Conservation (phyloP, 2,888 invertebrate genomes). For the Tetanocera ferruginea region DNA sequence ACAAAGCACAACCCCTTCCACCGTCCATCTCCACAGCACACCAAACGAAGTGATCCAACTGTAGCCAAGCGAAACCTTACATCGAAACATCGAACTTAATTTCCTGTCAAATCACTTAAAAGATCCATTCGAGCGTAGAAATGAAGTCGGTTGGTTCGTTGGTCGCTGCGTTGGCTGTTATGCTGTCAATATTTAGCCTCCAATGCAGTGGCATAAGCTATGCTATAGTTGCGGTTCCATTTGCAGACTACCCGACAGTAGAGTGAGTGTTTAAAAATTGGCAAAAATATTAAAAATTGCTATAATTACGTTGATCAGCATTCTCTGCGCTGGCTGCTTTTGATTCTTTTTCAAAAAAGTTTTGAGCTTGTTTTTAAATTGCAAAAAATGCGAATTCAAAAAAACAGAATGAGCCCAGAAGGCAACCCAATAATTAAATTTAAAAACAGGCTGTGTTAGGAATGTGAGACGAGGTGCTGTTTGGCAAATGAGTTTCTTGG, state of each 20-base stretch:
- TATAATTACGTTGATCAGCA: neutral
- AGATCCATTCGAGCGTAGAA: conserved; percentile 23
- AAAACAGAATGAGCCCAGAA: neutral
- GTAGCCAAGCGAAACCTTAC: conserved; percentile 37
- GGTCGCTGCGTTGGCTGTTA: neutral
- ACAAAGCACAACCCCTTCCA: neutral
- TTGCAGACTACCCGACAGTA: neutral
- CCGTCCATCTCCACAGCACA: no score
- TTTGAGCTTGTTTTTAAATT: no score
- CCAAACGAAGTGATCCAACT: conserved; percentile 10
- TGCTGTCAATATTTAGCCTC: neutral
- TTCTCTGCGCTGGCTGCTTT: no score
- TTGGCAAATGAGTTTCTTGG: no score
- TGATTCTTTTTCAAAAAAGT: no score
- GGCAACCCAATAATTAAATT: no score
- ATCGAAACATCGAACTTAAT: conserved; percentile 63
- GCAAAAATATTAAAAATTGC: conserved; percentile 3
- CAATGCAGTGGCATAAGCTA: neutral
- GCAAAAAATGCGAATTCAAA: neutral
- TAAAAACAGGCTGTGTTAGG: no score
- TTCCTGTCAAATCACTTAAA: conserved; percentile 61
- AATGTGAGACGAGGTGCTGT: no score
- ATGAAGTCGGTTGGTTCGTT: conserved; percentile 13
- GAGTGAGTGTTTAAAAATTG: neutral
- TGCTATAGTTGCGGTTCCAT: neutral